Conservation (phyloP, 2,888 invertebrate species). For the Tuberolachnus salignus region DNA sequence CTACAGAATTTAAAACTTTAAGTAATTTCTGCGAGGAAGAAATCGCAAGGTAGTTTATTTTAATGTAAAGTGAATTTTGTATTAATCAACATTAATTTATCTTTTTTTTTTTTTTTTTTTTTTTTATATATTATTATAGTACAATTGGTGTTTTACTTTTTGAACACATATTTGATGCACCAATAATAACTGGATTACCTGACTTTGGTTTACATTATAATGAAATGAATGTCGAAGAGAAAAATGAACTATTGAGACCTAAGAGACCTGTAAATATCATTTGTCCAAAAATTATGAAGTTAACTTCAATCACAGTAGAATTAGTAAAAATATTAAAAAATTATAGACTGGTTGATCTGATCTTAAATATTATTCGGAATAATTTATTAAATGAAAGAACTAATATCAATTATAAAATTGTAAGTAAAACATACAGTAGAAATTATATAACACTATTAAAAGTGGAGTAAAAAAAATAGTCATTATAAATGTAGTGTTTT, state of each 20-base stretch:
- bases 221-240: background rate
- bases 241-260: slow-evolving; percentile 22
- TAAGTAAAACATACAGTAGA: slow-evolving; percentile 2
- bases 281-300: slow-evolving; percentile 30
- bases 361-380: slow-evolving; percentile 35
- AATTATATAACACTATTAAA: no score
- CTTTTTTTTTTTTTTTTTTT: background rate
- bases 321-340: slow-evolving; percentile 42
- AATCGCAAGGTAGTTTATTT: slow-evolving; percentile 31
- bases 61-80: background rate
- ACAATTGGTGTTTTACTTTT: slow-evolving; percentile 41
- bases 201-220: slow-evolving; percentile 16
- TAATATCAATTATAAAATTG: slow-evolving; percentile 30
- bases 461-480: background rate
- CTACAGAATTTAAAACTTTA: slow-evolving; percentile 42
- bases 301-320: slow-evolving; percentile 36
- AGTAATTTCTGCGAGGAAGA: slow-evolving; percentile 38
- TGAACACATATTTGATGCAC: slow-evolving; percentile 16
- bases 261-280: slow-evolving; percentile 21
- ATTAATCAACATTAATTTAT: background rate
- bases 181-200: slow-evolving; percentile 36
- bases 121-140: background rate
- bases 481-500: background rate
- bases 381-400: slow-evolving; percentile 15
- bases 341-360: slow-evolving; percentile 11